These are phyloP conservation scores for Ochropleura leucogaster DNA, from an alignment of 2,888 invertebrate species.

Conservation along the genomic window DNA sequence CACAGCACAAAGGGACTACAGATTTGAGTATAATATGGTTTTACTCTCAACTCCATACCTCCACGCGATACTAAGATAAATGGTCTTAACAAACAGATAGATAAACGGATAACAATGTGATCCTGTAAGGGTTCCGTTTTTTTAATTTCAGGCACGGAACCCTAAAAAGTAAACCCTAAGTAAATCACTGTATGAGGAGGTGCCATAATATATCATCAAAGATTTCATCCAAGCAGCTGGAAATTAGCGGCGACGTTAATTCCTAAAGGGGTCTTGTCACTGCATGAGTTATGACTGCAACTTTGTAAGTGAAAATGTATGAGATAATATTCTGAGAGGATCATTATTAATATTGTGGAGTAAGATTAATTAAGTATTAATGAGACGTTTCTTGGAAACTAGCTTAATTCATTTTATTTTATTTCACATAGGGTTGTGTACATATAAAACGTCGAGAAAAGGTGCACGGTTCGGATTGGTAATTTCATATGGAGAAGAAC, in stretches of 20 bases:
- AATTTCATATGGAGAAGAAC: too few species aligned
- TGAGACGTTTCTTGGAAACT: neutral
- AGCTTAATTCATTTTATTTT: neutral
- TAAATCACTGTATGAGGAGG: neutral
- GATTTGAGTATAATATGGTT: too few species aligned
- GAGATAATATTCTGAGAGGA: neutral
- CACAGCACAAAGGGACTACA: too few species aligned
- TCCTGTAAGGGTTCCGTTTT: neutral
- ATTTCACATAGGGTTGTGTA: too few species aligned
- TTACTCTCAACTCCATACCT: too few species aligned
- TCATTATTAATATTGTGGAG: slow-evolving; percentile 3
- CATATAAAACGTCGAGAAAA: too few species aligned
- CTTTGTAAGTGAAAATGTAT: slow-evolving; percentile 12
- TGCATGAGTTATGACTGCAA: slow-evolving; percentile 39
- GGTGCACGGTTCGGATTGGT: too few species aligned
- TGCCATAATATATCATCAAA: slow-evolving; percentile 7
- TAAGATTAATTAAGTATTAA: neutral
- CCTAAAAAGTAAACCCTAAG: neutral
- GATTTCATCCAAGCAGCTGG: neutral
- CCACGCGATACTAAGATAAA: too few species aligned
- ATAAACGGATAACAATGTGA: too few species aligned
- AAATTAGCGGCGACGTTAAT: slow-evolving; percentile 42
- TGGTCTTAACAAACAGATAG: too few species aligned
- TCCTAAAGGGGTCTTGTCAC: slow-evolving; percentile 40
- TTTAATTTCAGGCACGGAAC: neutral